These are phyloP conservation scores for Euwallacea fornicatus DNA, from an alignment of 1,140 invertebrate genomes.

Conservation along the genomic window DNA sequence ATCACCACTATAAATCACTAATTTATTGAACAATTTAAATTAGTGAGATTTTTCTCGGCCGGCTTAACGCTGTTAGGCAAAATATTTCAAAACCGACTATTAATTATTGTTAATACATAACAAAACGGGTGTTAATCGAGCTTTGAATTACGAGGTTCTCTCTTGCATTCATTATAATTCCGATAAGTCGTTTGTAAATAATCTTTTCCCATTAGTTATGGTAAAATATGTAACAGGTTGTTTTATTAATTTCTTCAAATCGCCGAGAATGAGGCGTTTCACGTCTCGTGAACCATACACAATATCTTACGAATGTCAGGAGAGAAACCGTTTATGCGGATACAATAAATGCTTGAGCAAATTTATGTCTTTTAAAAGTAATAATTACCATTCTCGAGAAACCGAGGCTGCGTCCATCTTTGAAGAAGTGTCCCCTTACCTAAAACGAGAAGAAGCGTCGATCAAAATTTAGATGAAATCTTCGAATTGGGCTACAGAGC, in stretches of 20 bases:
- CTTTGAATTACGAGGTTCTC: slow-evolving; percentile 26
- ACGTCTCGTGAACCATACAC: slow-evolving; percentile 6
- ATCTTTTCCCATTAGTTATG: slow-evolving; percentile 33
- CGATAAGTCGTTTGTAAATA: slow-evolving; percentile 18
- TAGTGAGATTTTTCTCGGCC: slow-evolving; percentile 3
- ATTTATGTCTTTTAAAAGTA: no score
- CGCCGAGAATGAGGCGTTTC: slow-evolving; percentile 17
- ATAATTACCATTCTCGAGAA: no score
- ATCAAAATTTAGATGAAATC: no score
- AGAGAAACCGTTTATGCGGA: slow-evolving; percentile 8
- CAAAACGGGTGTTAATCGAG: slow-evolving; percentile 27
- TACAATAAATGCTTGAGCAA: no score
- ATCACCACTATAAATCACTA: no score
- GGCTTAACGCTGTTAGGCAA: slow-evolving; percentile 16
- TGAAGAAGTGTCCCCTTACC: no score
- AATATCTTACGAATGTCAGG: slow-evolving; percentile 16
- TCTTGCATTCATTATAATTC: slow-evolving; percentile 28
- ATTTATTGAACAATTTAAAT: slow-evolving; percentile 15
- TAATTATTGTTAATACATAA: slow-evolving; percentile 34
- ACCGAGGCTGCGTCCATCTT: no score
- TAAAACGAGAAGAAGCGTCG: no score
- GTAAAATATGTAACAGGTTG: slow-evolving; percentile 14
- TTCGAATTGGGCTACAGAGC: not conserved
- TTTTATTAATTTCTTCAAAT: slow-evolving; percentile 23
- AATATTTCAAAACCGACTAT: slow-evolving; percentile 29